Evolutionary conservation across 1,140 invertebrate species (phyloP).

Genomic region (Bursaphelenchus mucronatus): DNA sequence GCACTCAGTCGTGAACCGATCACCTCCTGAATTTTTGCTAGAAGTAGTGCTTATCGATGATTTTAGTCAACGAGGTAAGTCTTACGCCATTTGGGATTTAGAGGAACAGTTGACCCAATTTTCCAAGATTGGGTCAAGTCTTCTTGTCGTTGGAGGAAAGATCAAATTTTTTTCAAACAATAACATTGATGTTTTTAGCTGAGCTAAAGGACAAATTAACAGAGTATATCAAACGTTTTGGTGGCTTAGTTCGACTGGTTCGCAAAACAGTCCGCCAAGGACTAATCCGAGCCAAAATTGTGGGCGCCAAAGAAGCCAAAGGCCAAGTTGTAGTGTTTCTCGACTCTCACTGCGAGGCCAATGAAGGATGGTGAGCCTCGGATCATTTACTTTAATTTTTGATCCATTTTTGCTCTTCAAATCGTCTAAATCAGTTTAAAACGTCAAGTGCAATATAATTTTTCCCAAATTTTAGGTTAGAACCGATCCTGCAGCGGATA

Average conservation of each 20-base stretch:
- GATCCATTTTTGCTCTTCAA: no score
- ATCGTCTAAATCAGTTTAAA: no score
- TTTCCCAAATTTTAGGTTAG: constrained; percentile 66
- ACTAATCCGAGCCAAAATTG: constrained; percentile 76
- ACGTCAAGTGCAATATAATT: no score
- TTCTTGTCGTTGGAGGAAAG: no score
- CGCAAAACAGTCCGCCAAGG: constrained; percentile 73
- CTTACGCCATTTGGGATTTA: no score
- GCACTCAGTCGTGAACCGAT: constrained; percentile 78
- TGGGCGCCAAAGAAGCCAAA: constrained; percentile 72
- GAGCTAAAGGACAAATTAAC: constrained; percentile 73
- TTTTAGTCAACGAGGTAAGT: constrained; percentile 72
- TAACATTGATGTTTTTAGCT: constrained; percentile 60
- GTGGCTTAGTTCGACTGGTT: constrained; percentile 69
- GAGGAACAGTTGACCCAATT: no score
- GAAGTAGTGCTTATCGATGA: constrained; percentile 86
- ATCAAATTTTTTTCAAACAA: constrained; percentile 1
- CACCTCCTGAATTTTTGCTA: constrained; percentile 69
- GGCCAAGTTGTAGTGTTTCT: constrained; percentile 85
- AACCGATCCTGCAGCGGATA: constrained; percentile 78
- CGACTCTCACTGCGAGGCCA: constrained; percentile 91
- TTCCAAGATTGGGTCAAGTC: no score
- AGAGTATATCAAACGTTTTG: constrained; percentile 68
- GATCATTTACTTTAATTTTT: no score
- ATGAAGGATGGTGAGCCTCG: constrained; percentile 68